Conservation (phyloP, 2,797 vertebrate species). For the Coluber constrictor region DNA sequence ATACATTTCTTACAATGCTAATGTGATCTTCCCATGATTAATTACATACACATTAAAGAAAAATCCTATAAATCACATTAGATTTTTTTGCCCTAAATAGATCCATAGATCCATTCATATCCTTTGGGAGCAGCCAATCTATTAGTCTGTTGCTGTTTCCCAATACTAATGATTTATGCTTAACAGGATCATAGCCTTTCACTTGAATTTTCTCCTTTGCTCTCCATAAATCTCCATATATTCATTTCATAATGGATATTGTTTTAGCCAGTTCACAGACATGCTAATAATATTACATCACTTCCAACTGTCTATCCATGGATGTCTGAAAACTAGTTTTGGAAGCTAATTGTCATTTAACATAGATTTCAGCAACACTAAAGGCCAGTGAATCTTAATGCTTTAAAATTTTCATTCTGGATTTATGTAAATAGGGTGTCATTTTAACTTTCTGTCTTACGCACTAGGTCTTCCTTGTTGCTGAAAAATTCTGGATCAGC, state of each 20-base stretch:
- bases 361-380: not conserved
- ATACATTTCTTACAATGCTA: not conserved
- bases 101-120: not conserved
- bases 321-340: not conserved
- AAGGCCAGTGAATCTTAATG: not conserved
- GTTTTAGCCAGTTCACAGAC: slow-evolving; percentile 5
- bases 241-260: not conserved
- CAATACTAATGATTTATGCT: not conserved
- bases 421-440: not conserved
- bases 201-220: not conserved
- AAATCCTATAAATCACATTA: not conserved
- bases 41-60: not conserved
- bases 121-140: not conserved
- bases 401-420: not conserved
- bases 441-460: not conserved
- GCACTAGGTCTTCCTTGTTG: not conserved
- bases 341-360: not conserved
- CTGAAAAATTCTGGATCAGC: not conserved
- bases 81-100: not conserved
- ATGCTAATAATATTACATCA: not conserved
- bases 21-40: not conserved
- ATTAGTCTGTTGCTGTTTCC: not conserved
- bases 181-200: not conserved
- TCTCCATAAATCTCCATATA: not conserved
- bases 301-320: not conserved